Percentiles rank a stretch among this genome's conserved stretches.
Conservation (phyloP, 2,888 invertebrate species). For the Bombyx huttoni region DNA sequence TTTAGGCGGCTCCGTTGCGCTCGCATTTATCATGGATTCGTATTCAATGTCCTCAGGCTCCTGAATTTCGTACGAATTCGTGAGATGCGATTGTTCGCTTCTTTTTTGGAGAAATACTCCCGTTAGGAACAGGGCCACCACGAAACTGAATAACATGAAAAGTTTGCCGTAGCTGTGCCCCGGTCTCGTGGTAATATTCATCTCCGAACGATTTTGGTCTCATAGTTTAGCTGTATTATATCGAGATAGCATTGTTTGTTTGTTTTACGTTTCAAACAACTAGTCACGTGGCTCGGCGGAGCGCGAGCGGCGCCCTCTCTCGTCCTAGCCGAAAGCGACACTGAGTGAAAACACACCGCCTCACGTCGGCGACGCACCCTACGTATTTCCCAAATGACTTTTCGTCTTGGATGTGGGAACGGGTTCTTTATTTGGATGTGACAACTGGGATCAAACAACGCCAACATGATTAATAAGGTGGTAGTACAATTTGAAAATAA, state of each 20-base stretch:
- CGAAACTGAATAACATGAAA: conserved; percentile 48
- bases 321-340: conserved; percentile 58
- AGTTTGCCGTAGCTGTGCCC: conserved; percentile 53
- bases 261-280: conserved; percentile 38
- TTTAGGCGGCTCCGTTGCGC: conserved; percentile 40
- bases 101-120: conserved; percentile 43
- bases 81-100: conserved; percentile 31
- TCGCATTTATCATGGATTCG: conserved; percentile 52
- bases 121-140: conserved; percentile 36
- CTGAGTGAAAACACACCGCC: conserved; percentile 55
- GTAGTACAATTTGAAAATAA: neutral
- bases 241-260: conserved; percentile 35
- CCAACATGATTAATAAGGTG: conserved; percentile 2
- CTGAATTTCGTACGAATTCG: conserved; percentile 24
- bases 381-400: conserved; percentile 66
- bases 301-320: conserved; percentile 62
- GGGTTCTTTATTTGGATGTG: conserved; percentile 37
- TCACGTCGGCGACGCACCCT: conserved; percentile 50
- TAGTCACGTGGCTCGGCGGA: conserved; percentile 50
- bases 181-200: conserved; percentile 56
- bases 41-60: conserved; percentile 33
- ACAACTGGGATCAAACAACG: conserved; percentile 7
- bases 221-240: conserved; percentile 17
- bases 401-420: conserved; percentile 54
- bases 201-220: conserved; percentile 22